These are phyloP conservation scores for Cavia porcellus DNA, from an alignment of 2,113 vertebrate genomes.

Conservation along the genomic window DNA sequence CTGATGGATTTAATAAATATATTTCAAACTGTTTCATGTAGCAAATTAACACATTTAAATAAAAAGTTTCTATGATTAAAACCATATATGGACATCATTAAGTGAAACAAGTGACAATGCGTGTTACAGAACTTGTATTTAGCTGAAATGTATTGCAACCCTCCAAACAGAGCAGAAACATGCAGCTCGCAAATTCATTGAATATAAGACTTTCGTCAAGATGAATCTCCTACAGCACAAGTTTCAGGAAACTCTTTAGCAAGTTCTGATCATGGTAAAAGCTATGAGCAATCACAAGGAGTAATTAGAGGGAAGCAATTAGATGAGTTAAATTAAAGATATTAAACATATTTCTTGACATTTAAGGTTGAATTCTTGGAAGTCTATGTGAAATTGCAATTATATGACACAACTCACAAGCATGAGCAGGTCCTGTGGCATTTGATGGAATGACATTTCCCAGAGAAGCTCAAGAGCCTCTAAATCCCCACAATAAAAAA, in stretches of 20 bases:
- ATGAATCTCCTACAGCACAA: neutral
- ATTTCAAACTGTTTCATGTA: neutral
- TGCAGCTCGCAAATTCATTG: neutral
- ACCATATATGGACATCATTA: neutral
- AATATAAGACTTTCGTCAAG: neutral
- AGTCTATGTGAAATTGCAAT: neutral
- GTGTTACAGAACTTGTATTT: neutral
- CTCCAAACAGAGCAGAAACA: neutral
- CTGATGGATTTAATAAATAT: neutral
- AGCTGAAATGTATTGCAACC: neutral
- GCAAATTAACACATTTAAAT: slow-evolving; percentile 4
- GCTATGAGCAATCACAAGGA: neutral
- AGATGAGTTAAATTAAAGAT: neutral
- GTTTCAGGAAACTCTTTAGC: neutral
- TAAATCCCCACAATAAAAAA: slow-evolving; percentile 6
- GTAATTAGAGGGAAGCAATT: neutral
- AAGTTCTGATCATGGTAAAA: neutral
- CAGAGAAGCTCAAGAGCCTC: neutral
- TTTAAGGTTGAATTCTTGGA: neutral
- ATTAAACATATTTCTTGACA: neutral
- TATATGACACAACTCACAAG: neutral
- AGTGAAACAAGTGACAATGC: neutral
- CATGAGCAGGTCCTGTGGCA: neutral
- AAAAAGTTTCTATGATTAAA: neutral
- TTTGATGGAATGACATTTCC: slow-evolving; percentile 34